A percentile compares a stretch with the other conserved stretches of the same genome.
Evolutionary conservation across 2,888 invertebrate genomes (phyloP).

Genomic region (Dicyrtoma fusca): DNA sequence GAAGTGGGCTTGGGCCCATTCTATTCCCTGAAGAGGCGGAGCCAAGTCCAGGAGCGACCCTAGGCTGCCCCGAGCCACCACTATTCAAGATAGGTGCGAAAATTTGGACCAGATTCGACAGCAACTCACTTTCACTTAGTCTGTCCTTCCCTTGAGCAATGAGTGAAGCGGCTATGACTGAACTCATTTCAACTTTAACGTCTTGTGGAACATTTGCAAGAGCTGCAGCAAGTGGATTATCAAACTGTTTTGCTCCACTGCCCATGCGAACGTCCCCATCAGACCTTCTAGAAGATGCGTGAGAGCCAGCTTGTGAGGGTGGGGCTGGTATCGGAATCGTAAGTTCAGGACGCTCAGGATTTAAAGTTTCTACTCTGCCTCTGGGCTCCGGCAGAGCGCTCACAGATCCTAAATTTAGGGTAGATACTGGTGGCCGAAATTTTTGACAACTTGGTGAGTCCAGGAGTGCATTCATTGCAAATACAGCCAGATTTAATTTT

Average conservation of each 20-base stretch:
- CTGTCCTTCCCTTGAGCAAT: conserved; percentile 41
- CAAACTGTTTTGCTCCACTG: too few relatives aligned
- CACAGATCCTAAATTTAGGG: neutral
- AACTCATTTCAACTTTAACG: conserved; percentile 40
- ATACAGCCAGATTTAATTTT: conserved; percentile 47
- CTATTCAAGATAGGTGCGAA: conserved; percentile 34
- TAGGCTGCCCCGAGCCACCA: neutral
- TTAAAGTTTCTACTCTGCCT: neutral
- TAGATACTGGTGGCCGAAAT: conserved; percentile 30
- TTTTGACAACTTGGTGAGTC: conserved; percentile 51
- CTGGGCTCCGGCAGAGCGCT: neutral
- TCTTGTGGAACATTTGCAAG: conserved; percentile 28
- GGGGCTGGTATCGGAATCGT: too few relatives aligned
- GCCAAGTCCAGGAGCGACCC: neutral
- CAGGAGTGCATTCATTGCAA: conserved; percentile 46
- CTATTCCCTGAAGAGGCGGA: neutral
- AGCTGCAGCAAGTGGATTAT: conserved; percentile 21
- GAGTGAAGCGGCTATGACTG: conserved; percentile 36
- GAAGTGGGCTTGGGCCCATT: neutral
- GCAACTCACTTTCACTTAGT: conserved; percentile 39
- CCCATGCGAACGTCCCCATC: too few relatives aligned
- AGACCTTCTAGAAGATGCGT: too few relatives aligned
- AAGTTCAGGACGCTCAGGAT: neutral
- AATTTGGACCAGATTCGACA: conserved; percentile 36
- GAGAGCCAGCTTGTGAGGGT: too few relatives aligned